Conservation (phyloP, 2,797 vertebrate species). For the Glyptemys insculpta region DNA sequence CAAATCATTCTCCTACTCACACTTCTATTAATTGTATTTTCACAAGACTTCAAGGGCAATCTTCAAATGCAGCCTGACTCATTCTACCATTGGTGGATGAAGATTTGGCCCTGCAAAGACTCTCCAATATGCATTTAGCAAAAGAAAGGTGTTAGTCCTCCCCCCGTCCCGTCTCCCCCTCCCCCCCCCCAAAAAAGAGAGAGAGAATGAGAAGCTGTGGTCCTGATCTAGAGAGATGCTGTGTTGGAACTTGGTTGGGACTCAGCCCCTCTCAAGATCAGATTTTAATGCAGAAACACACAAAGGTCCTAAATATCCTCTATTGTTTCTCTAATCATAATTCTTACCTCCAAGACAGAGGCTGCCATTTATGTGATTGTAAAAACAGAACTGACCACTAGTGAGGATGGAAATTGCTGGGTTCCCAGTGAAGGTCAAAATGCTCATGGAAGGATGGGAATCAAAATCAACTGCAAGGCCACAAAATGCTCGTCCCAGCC, state of each 20-base stretch:
- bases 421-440: not conserved
- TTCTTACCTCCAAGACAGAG: not conserved
- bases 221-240: too few relatives aligned
- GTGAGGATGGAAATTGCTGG: not conserved
- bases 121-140: not conserved
- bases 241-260: too few relatives aligned
- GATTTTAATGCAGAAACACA: too few relatives aligned
- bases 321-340: not conserved
- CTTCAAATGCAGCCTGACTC: not conserved
- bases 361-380: not conserved
- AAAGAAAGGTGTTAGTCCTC: not conserved
- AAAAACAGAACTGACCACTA: not conserved
- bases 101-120: not conserved
- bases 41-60: not conserved
- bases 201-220: too few relatives aligned
- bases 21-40: not conserved
- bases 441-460: not conserved
- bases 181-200: too few relatives aligned
- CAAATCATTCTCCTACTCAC: not conserved
- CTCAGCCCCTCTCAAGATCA: too few relatives aligned
- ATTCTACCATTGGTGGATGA: not conserved
- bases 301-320: not conserved
- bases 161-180: too few relatives aligned
- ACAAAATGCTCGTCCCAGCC: rapidly evolving
- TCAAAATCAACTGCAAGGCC: not conserved